Evolutionary conservation across 2,797 vertebrate genomes (phyloP).

Genomic region (Malacoraja senta): DNA sequence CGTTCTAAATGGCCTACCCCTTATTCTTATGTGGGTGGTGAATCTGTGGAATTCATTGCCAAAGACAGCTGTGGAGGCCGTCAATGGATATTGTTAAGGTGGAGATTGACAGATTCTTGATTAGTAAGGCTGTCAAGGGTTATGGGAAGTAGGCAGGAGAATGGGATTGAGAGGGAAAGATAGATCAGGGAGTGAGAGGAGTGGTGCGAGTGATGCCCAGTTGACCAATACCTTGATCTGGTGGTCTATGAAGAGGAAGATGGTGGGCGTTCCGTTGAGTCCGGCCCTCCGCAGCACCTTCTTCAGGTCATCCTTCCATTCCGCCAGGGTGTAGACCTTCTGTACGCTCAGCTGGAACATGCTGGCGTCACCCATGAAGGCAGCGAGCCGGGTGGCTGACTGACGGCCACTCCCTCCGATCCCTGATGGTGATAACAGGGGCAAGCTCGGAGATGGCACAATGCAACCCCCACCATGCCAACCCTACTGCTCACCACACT

Average conservation of each 20-base stretch:
- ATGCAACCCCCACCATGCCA: background rate
- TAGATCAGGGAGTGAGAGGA: too few relatives aligned
- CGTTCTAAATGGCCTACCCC: too few relatives aligned
- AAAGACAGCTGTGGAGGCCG: too few relatives aligned
- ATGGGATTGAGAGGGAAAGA: too few relatives aligned
- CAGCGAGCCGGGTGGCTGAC: conserved; percentile 42
- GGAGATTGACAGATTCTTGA: too few relatives aligned
- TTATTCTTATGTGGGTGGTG: too few relatives aligned
- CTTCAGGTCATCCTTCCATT: conserved; percentile 46
- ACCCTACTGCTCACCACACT: too few relatives aligned
- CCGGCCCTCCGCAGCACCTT: conserved; percentile 43
- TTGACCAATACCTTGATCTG: conserved; percentile 49
- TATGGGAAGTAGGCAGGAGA: too few relatives aligned
- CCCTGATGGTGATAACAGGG: background rate
- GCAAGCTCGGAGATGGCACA: background rate
- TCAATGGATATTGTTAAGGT: too few relatives aligned
- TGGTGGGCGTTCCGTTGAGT: conserved; percentile 41
- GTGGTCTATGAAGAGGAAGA: conserved; percentile 52
- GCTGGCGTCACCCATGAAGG: conserved; percentile 44
- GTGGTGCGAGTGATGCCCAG: too few relatives aligned
- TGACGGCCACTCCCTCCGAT: conserved; percentile 43
- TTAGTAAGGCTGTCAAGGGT: too few relatives aligned
- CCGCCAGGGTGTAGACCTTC: conserved; percentile 42
- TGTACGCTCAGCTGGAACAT: conserved; percentile 51
- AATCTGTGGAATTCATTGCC: too few relatives aligned